Base-by-base conservation (phyloP, 2,797 vertebrate genomes). In the Lacerta bilineata region DNA sequence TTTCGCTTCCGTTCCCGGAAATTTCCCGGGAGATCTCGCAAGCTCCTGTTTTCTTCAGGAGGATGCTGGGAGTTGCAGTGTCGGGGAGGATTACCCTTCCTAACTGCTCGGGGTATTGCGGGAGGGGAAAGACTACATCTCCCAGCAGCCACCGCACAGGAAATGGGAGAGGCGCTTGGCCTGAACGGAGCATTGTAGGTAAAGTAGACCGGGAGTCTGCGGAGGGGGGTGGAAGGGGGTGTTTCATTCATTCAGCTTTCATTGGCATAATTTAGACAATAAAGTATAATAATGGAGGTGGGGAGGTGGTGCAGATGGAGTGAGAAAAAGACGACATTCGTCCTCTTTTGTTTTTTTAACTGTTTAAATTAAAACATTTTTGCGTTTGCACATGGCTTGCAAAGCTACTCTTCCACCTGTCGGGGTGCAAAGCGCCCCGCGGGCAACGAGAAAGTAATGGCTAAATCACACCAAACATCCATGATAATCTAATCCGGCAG, bases 11-110 rank as follows among this genome's bases (percentile, higher is more conserved):
- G 5, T n/a, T n/a, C n/a, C n/a, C n/a, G n/a, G n/a, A n/a, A n/a
- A 39, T 85, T 50, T 18, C 88, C 90, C 92, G 92, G 91, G 10
- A 0, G n/a, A 2, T 59, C 92, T 68, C 50, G 15, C 80, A 9
- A n/a, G 11, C 7, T 29, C 1, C 41, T n/a, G 71, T 36, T 2
- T 61, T 59, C 39, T 41, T 8, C 23, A 27, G 43, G 18, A 10
- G 59, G 18, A n/a, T 39, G 7, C 61, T 69, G 89, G 89, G 82
- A 84, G 59, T 43, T 75, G 82, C 80, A 90, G 86, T 84, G 18
- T 8, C 6, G 25, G 33, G 55, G 27, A 36, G 66, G 75, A 64
- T 9, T 0, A 8, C 6, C 23, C 1, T 0, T 1, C 23, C 8
- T 25, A 10, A 29, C n/a, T 20, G 29, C 2, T 71, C 17, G 66